Evolutionary conservation across 2,888 invertebrate genomes (phyloP).

Genomic region (Idaea aversata): DNA sequence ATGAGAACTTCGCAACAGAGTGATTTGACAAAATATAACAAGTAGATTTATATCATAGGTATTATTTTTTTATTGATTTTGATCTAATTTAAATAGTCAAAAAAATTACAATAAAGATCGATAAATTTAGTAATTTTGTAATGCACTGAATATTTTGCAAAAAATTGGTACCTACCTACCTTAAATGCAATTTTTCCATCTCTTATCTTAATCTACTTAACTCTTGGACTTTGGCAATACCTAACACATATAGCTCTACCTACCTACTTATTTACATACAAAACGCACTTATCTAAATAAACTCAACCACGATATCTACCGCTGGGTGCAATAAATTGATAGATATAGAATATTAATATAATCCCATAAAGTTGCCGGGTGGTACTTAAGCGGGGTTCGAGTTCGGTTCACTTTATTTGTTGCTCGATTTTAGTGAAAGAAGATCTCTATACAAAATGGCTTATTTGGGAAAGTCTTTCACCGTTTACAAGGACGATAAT

Average conservation of each 20-base stretch:
- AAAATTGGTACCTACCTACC: not conserved
- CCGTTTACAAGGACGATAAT: not conserved
- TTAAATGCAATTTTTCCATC: not conserved
- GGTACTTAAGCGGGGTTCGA: not conserved
- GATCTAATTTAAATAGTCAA: too few species aligned
- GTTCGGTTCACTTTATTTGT: not conserved
- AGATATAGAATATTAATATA: not conserved
- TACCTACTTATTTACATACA: not conserved
- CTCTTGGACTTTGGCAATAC: not conserved
- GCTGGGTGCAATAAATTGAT: not conserved
- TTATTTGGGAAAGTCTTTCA: not conserved
- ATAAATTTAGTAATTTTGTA: too few species aligned
- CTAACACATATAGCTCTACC: not conserved
- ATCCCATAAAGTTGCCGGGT: not conserved
- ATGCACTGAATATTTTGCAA: too few species aligned
- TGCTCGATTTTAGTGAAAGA: not conserved
- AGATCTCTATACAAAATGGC: not conserved
- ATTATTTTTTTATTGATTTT: too few species aligned
- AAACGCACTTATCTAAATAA: not conserved
- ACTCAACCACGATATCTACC: not conserved
- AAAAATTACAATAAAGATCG: too few species aligned
- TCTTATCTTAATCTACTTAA: not conserved
- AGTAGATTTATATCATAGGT: too few species aligned
- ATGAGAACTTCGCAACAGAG: too few species aligned
- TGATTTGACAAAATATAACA: too few species aligned